A percentile compares a stretch with the other conserved stretches of the same genome.
Conservation (phyloP, 1,140 invertebrate genomes). For the Goniozus legneri region DNA sequence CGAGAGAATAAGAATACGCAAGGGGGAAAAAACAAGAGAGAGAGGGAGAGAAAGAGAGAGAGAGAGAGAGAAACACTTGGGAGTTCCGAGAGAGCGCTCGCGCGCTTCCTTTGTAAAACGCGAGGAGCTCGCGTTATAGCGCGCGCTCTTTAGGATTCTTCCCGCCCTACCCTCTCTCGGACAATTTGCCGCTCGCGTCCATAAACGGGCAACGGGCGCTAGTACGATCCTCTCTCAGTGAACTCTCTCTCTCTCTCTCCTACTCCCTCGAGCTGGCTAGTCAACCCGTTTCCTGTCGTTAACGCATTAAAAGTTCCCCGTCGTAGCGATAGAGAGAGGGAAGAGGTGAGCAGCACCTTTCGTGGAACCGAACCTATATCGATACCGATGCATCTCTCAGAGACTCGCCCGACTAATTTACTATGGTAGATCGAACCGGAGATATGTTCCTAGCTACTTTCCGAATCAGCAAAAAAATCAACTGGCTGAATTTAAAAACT, state of each 20-base stretch:
- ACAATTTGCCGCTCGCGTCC: slow-evolving; percentile 29
- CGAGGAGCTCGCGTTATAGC: too few relatives aligned
- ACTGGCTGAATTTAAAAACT: too few relatives aligned
- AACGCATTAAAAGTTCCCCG: slow-evolving; percentile 23
- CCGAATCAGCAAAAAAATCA: too few relatives aligned
- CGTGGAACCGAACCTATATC: slow-evolving; percentile 1
- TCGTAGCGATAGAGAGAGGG: too few relatives aligned
- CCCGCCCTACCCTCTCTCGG: slow-evolving; percentile 26
- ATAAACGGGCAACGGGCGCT: slow-evolving; percentile 25
- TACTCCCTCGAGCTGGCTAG: too few relatives aligned
- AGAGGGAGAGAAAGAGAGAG: not conserved
- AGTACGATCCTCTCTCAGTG: not conserved
- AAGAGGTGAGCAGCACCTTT: slow-evolving; percentile 15
- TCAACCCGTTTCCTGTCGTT: slow-evolving; percentile 31
- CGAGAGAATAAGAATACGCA: too few relatives aligned
- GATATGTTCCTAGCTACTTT: too few relatives aligned
- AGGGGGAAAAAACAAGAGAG: not conserved
- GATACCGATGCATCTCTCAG: slow-evolving; percentile 10
- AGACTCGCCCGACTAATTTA: too few relatives aligned
- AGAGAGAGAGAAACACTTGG: not conserved
- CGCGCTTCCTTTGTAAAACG: not conserved
- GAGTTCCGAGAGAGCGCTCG: not conserved
- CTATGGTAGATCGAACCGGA: too few relatives aligned
- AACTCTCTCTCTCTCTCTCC: not conserved
- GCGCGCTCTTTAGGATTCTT: slow-evolving; percentile 29